Conservation (phyloP, 2,888 invertebrate genomes). For the Aphrophora alni region DNA sequence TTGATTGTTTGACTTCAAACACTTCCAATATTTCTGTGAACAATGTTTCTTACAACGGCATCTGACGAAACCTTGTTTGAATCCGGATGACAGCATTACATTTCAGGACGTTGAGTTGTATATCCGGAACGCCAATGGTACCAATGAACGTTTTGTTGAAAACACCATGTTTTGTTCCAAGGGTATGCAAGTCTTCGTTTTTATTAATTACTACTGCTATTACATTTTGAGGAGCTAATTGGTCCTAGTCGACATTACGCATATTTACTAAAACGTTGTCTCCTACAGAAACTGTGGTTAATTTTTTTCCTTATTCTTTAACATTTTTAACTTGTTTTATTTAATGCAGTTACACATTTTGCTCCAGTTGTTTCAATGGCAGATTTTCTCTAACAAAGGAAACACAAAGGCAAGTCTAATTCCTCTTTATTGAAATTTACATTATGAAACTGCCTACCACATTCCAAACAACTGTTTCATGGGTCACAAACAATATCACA, state of each 20-base stretch:
- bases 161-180: not conserved
- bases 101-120: not conserved
- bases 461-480: not conserved
- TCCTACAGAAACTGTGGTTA: not conserved
- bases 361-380: not conserved
- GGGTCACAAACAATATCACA: not conserved
- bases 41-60: not conserved
- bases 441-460: not conserved
- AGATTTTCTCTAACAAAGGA: not conserved
- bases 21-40: not conserved
- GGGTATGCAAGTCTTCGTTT: not conserved
- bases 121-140: not conserved
- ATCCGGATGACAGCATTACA: not conserved
- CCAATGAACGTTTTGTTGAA: not conserved
- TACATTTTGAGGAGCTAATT: not conserved
- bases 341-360: constrained; percentile 1
- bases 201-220: not conserved
- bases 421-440: not conserved
- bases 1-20: no score
- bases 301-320: not conserved
- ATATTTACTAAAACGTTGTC: not conserved
- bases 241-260: not conserved
- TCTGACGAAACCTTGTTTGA: not conserved
- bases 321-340: not conserved
- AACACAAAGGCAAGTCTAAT: not conserved